Evolutionary conservation across 2,888 invertebrate species (phyloP), one percentile per base, ranked within the genome.

Genomic region (Rugalucina vietnamica): DNA sequence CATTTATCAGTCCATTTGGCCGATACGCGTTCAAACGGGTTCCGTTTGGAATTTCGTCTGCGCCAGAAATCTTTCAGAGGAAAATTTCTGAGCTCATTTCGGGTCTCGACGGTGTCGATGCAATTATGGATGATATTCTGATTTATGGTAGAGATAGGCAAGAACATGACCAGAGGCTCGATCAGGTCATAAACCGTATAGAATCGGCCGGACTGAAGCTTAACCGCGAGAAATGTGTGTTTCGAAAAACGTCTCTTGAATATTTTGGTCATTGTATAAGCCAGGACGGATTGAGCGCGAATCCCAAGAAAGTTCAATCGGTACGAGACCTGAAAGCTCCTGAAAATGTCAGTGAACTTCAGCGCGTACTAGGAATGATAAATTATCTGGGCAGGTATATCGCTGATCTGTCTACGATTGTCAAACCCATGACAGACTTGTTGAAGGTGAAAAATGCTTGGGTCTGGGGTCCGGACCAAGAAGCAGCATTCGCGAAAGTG

Each of bases 221-320:
- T 49, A 90, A 89, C 77, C 72, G 82, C 36, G 81, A 83, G 24
- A 85, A 90, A 65, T 88, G 87, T 70, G 50, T 73, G 34, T 78
- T 88, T 24, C 57, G 88, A 39, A 73, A 78, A 49, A 18, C 37
- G 0, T 18, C 36, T 50, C 54, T 88, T 18, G 77, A 72, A 1
- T 88, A 82, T 79, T 80, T 85, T 24, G 86, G 87, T n/a, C 88
- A 88, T 49, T 50, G 24, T 24, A 37, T 86, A 18, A 80, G 81
- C 39, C 14, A 5, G 8, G 70, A 86, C 14, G 84, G 86, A 32
- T 18, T 88, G 0, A 77, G 76, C 39, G 72, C 83, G 18, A 79
- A 84, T 27, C 57, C 65, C 18, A 82, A 84, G 37, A 88, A 86
- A 73, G 37, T 79, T 5, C 32, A 79, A 72, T 81, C 84, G 29